phyloP scores from a whole-genome alignment of 2,888 invertebrate genomes.

The Tiliacea citrago region DNA sequence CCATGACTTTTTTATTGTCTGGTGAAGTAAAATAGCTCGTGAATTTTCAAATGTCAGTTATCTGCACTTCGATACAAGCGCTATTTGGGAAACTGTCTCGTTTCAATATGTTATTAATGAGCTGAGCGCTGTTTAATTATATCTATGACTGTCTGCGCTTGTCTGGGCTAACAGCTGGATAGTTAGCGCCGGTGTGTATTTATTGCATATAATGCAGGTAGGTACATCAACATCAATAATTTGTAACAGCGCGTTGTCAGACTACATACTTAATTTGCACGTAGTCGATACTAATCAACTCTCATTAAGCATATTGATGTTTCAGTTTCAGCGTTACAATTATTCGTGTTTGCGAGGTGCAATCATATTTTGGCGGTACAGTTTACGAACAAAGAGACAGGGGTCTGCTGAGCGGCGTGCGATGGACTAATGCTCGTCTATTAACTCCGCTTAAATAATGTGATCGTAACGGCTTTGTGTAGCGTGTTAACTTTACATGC shows the following conservation, averaged over 20 bases:
- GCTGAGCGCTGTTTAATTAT: conserved; percentile 66
- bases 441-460: conserved; percentile 60
- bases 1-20: conserved; percentile 41
- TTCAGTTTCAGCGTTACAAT: conserved; percentile 80
- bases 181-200: conserved; percentile 46
- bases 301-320: conserved; percentile 84
- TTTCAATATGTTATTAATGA: conserved; percentile 63
- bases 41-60: conserved; percentile 48
- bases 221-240: conserved; percentile 66
- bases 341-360: conserved; percentile 75
- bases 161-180: conserved; percentile 51
- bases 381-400: conserved; percentile 47
- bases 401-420: conserved; percentile 40
- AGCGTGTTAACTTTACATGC: conserved; percentile 67
- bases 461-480: conserved; percentile 56
- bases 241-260: conserved; percentile 70
- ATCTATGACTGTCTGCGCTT: conserved; percentile 61
- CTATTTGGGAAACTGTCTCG: conserved; percentile 62
- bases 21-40: conserved; percentile 53
- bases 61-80: conserved; percentile 51
- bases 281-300: conserved; percentile 80
- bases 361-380: conserved; percentile 69
- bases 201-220: conserved; percentile 49
- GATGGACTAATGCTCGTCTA: conserved; percentile 52
- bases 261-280: conserved; percentile 73